A percentile compares a stretch with the other conserved stretches of the same genome.
Evolutionary conservation across 2,797 vertebrate species (phyloP).

Genomic region (Aulostomus chinensis): DNA sequence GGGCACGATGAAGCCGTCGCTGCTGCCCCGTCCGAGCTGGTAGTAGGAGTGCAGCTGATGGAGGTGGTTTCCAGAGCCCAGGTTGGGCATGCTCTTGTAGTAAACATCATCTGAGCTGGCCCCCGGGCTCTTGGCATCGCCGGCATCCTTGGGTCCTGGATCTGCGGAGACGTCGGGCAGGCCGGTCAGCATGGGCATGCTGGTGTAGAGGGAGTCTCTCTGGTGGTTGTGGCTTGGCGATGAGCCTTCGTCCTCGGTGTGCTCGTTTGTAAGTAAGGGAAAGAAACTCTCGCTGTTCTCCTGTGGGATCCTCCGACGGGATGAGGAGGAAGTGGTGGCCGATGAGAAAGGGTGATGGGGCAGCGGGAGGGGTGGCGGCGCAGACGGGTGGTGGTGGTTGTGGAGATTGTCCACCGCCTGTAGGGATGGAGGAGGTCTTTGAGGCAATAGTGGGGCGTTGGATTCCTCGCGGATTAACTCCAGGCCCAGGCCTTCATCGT

Average conservation of each 20-base stretch:
- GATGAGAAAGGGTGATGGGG: slow-evolving; percentile 78
- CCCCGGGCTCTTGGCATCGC: slow-evolving; percentile 80
- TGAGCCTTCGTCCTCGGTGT: slow-evolving; percentile 88
- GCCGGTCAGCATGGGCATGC: slow-evolving; percentile 91
- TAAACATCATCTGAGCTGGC: slow-evolving; percentile 90
- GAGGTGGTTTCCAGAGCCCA: slow-evolving; percentile 92
- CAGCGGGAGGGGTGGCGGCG: slow-evolving; percentile 76
- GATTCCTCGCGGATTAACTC: slow-evolving; percentile 96
- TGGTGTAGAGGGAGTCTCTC: slow-evolving; percentile 96
- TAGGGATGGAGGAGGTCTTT: slow-evolving; percentile 75
- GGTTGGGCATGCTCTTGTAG: slow-evolving; percentile 99
- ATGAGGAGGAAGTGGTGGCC: slow-evolving; percentile 78
- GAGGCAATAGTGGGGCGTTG: slow-evolving; percentile 89
- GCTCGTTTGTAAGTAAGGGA: slow-evolving; percentile 92
- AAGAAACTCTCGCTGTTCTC: slow-evolving; percentile 98
- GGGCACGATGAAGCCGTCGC: slow-evolving; percentile 94
- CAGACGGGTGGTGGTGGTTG: slow-evolving; percentile 82
- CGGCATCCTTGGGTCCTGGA: slow-evolving; percentile 53
- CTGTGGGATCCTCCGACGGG: slow-evolving; percentile 89
- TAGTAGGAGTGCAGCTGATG: slow-evolving; percentile 97
- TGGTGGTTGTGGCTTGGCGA: slow-evolving; percentile 79
- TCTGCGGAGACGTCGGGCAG: slow-evolving; percentile 70
- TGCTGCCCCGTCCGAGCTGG: slow-evolving; percentile 96
- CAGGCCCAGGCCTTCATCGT: slow-evolving; percentile 90
- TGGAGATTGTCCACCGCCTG: slow-evolving; percentile 81